Base-by-base conservation (phyloP, 2,888 invertebrate genomes). In the Anthophora plumipes region DNA sequence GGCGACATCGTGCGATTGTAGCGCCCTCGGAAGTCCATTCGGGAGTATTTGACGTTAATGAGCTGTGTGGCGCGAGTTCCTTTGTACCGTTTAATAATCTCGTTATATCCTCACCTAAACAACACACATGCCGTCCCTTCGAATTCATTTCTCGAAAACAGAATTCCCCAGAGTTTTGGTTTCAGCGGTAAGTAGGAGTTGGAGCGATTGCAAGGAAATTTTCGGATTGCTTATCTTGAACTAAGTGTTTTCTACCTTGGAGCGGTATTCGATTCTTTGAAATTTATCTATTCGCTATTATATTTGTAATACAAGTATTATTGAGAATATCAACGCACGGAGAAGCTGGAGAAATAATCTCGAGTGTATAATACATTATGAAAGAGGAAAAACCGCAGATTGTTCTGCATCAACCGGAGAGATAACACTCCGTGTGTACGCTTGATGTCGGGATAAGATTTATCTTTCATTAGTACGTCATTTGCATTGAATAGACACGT, bases 381-480 rank as follows among this genome's bases (percentile, higher is more conserved):
- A 41, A 12, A 41, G 55, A 20, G 8, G 50, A 3, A 43, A 64
- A 69, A 48, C 55, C n/a, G 22, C 9, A 31, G 25, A 69, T 55
- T 48, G 78, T 78, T 31, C 41, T 54, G 54, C 77, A 50, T 50
- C 61, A 41, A 66, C 50, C 70, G 20, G n/a, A 31, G 64, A 37
- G 74, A 73, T 57, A 75, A 64, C 67, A 63, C 60, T 54, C 73
- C 78, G 48, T 61, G 55, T 48, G 76, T 74, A 61, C 83, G 82
- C 82, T 76, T 69, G 72, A 70, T 82, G 64, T 46, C 70, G 46
- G 85, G 79, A 80, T 74, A 86, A 89, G 91, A 91, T 91, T 91
- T 91, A 92, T 92, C 88, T 90, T 89, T 89, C 88, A 90, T 91
- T 90, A 90, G 91, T 88, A 74, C 84, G 83, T 86, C 76, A 87